Evolutionary conservation across 2,888 invertebrate species (phyloP).

Genomic region (Heterodera filipjevi): DNA sequence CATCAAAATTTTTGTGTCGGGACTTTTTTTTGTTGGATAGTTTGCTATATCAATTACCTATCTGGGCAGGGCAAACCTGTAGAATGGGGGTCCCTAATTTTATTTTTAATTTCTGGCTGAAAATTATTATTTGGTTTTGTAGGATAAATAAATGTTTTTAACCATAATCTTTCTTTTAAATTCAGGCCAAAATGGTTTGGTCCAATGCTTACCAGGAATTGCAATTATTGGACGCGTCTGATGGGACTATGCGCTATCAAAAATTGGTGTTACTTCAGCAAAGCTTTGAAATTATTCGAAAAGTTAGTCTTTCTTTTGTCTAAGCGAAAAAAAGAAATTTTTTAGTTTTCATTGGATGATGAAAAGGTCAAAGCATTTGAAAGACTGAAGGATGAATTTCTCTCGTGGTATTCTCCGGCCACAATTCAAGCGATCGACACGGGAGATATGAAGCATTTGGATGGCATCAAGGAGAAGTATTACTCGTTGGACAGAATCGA

Average conservation of each 20-base stretch:
- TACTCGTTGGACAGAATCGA: constrained; percentile 37
- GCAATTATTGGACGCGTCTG: constrained; percentile 38
- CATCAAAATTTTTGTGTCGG: no score
- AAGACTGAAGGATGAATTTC: constrained; percentile 45
- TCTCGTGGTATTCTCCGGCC: constrained; percentile 48
- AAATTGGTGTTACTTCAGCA: constrained; percentile 38
- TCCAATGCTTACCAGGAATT: constrained; percentile 35
- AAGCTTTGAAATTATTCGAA: constrained; percentile 34
- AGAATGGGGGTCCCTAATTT: no score
- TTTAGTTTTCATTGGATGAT: constrained; percentile 37
- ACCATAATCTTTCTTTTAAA: no score
- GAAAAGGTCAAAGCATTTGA: constrained; percentile 41
- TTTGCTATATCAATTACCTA: no score
- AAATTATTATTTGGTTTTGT: no score
- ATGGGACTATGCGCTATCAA: constrained; percentile 44
- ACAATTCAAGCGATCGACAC: constrained; percentile 49
- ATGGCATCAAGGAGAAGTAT: constrained; percentile 42
- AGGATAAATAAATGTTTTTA: no score
- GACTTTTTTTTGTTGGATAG: no score
- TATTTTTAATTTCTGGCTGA: no score
- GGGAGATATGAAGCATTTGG: constrained; percentile 41
- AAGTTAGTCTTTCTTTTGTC: constrained; percentile 29
- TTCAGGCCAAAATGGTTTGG: constrained; percentile 37
- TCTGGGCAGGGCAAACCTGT: no score
- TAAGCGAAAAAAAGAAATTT: background rate